Percentiles rank a stretch among this genome's conserved stretches.
Evolutionary conservation across 2,888 invertebrate species (phyloP).

Genomic region (Philopedon plagiatum): DNA sequence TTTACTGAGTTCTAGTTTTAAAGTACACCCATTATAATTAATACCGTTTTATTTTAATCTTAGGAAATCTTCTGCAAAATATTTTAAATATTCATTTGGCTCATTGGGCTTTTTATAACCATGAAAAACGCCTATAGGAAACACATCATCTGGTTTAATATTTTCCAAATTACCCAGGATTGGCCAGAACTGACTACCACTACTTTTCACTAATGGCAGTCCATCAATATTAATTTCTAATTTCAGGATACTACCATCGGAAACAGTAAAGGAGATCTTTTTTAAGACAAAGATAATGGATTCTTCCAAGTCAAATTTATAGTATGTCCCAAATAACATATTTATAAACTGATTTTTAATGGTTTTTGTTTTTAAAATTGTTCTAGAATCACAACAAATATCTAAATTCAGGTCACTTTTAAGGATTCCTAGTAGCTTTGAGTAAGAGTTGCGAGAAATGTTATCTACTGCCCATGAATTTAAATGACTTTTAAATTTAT

Average conservation of each 20-base stretch:
- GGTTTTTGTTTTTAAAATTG: neutral
- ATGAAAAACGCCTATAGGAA: constrained; percentile 46
- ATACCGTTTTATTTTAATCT: constrained; percentile 38
- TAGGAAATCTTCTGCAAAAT: constrained; percentile 49
- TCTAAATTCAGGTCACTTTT: neutral
- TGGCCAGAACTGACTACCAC: neutral
- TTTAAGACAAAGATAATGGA: neutral
- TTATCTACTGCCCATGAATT: neutral
- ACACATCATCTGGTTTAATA: constrained; percentile 20
- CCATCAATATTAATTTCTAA: neutral
- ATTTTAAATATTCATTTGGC: constrained; percentile 36
- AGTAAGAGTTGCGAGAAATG: neutral
- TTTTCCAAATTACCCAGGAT: constrained; percentile 50
- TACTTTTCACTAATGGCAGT: neutral
- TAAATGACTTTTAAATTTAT: too few species aligned
- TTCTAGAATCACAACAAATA: neutral
- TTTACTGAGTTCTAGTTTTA: neutral
- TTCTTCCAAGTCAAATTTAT: neutral
- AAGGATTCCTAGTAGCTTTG: neutral
- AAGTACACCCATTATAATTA: constrained; percentile 15
- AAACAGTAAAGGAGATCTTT: neutral
- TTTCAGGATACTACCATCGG: neutral
- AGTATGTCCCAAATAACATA: neutral
- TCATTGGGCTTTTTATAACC: constrained; percentile 51
- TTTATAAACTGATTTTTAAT: neutral